phyloP scores from a whole-genome alignment of 2,113 vertebrate species.

The Gnathonemus longibarbis region DNA sequence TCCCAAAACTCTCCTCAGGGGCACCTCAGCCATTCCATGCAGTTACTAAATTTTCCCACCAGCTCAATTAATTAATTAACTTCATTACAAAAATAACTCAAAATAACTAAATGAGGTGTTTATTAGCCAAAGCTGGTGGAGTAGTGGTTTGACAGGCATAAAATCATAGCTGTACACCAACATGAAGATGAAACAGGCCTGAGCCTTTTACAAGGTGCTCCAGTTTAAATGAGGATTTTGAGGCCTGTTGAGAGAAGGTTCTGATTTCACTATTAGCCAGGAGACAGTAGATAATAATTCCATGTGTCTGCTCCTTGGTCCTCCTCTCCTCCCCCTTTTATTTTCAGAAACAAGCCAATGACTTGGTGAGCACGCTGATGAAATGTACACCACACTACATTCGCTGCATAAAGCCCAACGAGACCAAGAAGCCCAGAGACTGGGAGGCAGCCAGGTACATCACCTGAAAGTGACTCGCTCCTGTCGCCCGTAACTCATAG shows the following conservation, averaged over 20 bases:
- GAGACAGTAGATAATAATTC: neutral
- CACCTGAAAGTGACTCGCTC: neutral
- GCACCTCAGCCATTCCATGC: neutral
- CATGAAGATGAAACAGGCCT: neutral
- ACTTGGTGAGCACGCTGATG: constrained; percentile 92
- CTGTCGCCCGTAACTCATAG: neutral
- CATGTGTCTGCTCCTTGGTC: neutral
- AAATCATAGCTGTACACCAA: neutral
- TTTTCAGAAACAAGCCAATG: constrained; percentile 91
- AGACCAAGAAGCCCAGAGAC: constrained; percentile 90
- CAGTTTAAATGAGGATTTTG: neutral
- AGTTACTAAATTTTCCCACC: neutral
- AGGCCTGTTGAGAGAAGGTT: neutral
- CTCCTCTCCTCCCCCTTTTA: constrained; percentile 10
- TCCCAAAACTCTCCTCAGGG: neutral
- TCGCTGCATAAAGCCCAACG: constrained; percentile 97
- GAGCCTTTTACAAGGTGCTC: neutral
- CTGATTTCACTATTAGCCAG: neutral
- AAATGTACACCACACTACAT: constrained; percentile 98
- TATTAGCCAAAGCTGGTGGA: neutral
- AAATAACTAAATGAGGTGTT: neutral
- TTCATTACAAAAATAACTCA: neutral
- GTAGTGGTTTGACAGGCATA: neutral
- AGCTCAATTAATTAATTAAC: neutral
- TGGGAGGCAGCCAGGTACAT: constrained; percentile 72